Percentiles rank a stretch among this genome's conserved stretches.
Conservation (phyloP, 1,140 invertebrate species). For the Himalopsyche phryganea region DNA sequence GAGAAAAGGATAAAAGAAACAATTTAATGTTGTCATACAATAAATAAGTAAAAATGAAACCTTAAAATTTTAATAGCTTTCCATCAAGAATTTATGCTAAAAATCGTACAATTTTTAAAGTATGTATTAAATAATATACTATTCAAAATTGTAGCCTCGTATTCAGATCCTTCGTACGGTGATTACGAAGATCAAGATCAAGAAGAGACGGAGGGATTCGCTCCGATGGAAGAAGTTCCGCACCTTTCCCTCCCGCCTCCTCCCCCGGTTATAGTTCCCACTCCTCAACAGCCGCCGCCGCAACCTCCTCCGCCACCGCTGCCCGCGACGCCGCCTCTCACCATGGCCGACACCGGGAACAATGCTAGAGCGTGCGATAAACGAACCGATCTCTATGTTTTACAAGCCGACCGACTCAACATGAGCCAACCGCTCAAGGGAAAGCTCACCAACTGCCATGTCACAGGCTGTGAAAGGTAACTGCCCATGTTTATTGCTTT, state of each 20-base stretch:
- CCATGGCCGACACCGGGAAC: conserved; percentile 51
- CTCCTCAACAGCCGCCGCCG: conserved; percentile 36
- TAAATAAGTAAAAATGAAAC: no score
- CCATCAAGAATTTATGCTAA: no score
- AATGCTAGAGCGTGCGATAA: conserved; percentile 75
- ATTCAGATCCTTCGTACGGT: conserved; percentile 19
- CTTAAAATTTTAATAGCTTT: no score
- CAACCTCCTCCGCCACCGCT: conserved; percentile 38
- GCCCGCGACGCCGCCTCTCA: conserved; percentile 45
- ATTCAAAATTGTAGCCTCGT: conserved; percentile 12
- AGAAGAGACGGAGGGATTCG: conserved; percentile 32
- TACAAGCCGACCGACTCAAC: conserved; percentile 76
- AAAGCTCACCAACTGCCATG: conserved; percentile 87
- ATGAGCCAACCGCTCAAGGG: conserved; percentile 70
- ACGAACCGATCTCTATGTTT: conserved; percentile 79
- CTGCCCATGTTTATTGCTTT: neutral
- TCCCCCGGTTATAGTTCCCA: conserved; percentile 32
- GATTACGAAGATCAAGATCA: conserved; percentile 30
- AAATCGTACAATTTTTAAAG: no score
- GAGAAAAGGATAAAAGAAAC: no score
- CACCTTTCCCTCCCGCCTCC: conserved; percentile 39
- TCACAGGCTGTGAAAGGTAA: conserved; percentile 83
- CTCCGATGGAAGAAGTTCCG: conserved; percentile 37
- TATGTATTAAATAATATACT: no score
- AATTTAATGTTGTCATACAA: no score